phyloP scores from a whole-genome alignment of 2,888 invertebrate genomes.

The Alcis repandata region DNA sequence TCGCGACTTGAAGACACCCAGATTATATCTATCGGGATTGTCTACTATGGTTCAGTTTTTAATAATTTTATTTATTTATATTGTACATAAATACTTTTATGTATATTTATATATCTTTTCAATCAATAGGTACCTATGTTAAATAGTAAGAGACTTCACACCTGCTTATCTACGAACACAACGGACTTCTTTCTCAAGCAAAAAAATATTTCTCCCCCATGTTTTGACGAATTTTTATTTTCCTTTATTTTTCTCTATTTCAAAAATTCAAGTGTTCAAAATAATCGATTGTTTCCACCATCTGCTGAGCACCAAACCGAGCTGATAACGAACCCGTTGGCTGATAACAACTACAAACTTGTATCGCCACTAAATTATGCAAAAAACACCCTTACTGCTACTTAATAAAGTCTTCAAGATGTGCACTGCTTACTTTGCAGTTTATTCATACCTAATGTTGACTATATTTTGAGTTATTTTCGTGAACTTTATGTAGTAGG shows the following conservation, averaged over 20 bases:
- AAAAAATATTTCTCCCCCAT: no score
- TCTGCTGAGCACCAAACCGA: slow-evolving; percentile 52
- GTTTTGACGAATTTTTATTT: neutral
- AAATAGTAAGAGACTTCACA: no score
- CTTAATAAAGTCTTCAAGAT: slow-evolving; percentile 8
- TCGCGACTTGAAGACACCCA: no score
- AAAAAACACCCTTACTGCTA: slow-evolving; percentile 33
- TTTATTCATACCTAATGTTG: slow-evolving; percentile 23
- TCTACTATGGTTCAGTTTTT: no score
- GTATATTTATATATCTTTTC: no score
- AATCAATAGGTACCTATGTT: no score
- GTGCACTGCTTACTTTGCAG: slow-evolving; percentile 21
- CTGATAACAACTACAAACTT: slow-evolving; percentile 39
- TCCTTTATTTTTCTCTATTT: neutral
- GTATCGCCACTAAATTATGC: slow-evolving; percentile 8
- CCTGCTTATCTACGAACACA: no score
- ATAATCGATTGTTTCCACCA: slow-evolving; percentile 52
- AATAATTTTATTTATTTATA: no score
- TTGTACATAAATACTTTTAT: no score
- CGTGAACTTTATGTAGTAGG: slow-evolving; percentile 30
- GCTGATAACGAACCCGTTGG: slow-evolving; percentile 50
- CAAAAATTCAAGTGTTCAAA: slow-evolving; percentile 24
- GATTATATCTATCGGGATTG: no score
- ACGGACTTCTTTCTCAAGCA: no score
- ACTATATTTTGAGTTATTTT: slow-evolving; percentile 9